Conservation (phyloP, 2,888 invertebrate species). For the Dendrolimus pini region DNA sequence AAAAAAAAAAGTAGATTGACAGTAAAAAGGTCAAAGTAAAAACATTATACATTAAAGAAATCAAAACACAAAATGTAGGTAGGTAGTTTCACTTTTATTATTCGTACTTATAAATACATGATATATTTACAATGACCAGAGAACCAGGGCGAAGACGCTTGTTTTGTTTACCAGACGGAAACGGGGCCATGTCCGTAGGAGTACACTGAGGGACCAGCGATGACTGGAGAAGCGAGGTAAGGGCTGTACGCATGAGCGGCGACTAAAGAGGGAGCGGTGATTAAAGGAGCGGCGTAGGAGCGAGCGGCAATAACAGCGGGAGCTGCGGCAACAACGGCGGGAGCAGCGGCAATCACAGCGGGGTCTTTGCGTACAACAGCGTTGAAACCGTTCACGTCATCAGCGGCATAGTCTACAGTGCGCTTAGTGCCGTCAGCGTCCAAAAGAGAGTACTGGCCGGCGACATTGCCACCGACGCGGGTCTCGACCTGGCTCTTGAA, state of each 20-base stretch:
- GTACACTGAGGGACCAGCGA: conserved; percentile 18
- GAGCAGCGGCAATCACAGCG: conserved; percentile 35
- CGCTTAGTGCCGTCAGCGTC: conserved; percentile 74
- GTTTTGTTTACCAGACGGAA: conserved; percentile 22
- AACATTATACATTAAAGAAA: no score
- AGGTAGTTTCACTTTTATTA: conserved; percentile 36
- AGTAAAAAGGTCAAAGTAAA: no score
- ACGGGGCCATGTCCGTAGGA: conserved; percentile 15
- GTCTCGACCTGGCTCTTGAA: conserved; percentile 72
- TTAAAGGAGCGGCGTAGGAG: conserved; percentile 21
- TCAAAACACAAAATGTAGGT: conserved; percentile 5
- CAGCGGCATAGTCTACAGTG: conserved; percentile 72
- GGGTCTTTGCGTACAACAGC: conserved; percentile 73
- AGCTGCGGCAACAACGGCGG: conserved; percentile 22
- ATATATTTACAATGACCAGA: conserved; percentile 25
- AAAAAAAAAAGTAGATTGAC: no score
- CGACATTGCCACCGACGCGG: conserved; percentile 63
- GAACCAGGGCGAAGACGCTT: conserved; percentile 13
- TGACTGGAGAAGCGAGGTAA: conserved; percentile 13
- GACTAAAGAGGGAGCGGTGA: conserved; percentile 19
- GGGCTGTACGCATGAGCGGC: conserved; percentile 19
- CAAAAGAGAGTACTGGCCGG: conserved; percentile 71
- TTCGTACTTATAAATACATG: conserved; percentile 19
- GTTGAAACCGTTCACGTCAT: conserved; percentile 71
- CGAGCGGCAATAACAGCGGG: conserved; percentile 18